phyloP scores from a whole-genome alignment of 1,140 invertebrate species.

The Diorhabda elongata region DNA sequence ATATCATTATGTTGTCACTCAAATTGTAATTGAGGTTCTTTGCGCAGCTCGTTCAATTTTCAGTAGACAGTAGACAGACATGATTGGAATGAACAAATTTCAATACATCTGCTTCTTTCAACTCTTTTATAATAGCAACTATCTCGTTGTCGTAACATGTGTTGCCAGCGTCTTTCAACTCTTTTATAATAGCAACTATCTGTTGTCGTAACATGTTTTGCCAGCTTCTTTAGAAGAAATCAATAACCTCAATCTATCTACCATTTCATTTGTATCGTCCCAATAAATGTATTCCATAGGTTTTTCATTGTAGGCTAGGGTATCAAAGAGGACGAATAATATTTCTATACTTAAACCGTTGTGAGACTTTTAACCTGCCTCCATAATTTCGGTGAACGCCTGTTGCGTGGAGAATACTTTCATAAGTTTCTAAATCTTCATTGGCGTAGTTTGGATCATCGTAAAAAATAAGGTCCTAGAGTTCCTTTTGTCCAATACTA shows the following conservation, averaged over 20 bases:
- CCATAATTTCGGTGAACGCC: neutral
- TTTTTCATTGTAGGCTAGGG: conserved; percentile 4
- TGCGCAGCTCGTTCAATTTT: neutral
- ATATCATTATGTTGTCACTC: neutral
- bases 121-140: neutral
- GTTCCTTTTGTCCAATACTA: neutral
- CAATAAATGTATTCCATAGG: conserved; percentile 39
- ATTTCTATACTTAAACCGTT: neutral
- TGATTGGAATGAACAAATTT: too few relatives aligned
- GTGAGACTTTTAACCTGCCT: neutral
- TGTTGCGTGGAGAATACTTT: neutral
- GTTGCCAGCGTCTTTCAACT: neutral
- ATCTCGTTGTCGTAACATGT: neutral
- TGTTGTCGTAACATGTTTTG: neutral
- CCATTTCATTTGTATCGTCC: conserved; percentile 43
- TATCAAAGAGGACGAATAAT: too few relatives aligned
- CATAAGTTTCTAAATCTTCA: neutral
- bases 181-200: neutral
- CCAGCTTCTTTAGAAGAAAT: conserved; percentile 18
- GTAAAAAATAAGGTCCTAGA: neutral
- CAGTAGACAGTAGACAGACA: neutral
- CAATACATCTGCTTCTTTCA: neutral
- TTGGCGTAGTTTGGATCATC: neutral
- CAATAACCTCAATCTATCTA: conserved; percentile 39
- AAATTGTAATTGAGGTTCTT: neutral